Base-by-base conservation (phyloP, 1,140 invertebrate species). In the Capitella teleta region DNA sequence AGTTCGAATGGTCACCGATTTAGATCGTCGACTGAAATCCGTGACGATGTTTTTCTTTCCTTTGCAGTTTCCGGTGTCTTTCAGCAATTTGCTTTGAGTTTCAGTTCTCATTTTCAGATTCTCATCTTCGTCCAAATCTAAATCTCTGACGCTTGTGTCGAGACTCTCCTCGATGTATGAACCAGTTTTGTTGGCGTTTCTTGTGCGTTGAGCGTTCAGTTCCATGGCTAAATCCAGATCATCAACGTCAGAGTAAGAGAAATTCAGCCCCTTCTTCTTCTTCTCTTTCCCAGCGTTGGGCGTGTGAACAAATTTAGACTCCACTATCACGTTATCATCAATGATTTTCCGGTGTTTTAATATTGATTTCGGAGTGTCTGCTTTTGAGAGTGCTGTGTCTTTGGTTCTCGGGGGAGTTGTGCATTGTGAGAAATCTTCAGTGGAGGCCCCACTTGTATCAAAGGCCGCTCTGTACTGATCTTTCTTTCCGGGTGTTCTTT, bases 241-340 rank as follows among this genome's bases (percentile, higher is more conserved):
- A n/a, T 45, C 43, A 10, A 28, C 43, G 28, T 45, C 28, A 12
- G 43, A 45, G 28, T 45, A 45, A 10, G 43, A 45, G 28, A 25
- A 45, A 28, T 45, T 45, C 8, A 45, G 43, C 19, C 43, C 43
- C 8, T 26, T 26, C 18, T 28, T 5, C 16, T n/a, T 45, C 19
- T 23, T 21, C 3, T 45, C 16, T 45, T 23, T 6, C 34, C 23
- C 18, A 12, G 5, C 32, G 2, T 32, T 49, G 16, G 47, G 47
- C 14, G 47, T 49, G 18, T 49, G 47, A n/a, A 23, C 6, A 25
- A 40, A 49, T 40, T 45, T 41, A 16, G 47, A 37, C 19, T 37
- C 32, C 19, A 49, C 47, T 41, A 24, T 38, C 14, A 49, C 24
- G 37, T 49, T 49, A 25, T 49, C 47, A 25, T 49, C 47, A 41